Evolutionary conservation across 2,797 vertebrate genomes (phyloP).

Genomic region (Acropternis orthonyx): DNA sequence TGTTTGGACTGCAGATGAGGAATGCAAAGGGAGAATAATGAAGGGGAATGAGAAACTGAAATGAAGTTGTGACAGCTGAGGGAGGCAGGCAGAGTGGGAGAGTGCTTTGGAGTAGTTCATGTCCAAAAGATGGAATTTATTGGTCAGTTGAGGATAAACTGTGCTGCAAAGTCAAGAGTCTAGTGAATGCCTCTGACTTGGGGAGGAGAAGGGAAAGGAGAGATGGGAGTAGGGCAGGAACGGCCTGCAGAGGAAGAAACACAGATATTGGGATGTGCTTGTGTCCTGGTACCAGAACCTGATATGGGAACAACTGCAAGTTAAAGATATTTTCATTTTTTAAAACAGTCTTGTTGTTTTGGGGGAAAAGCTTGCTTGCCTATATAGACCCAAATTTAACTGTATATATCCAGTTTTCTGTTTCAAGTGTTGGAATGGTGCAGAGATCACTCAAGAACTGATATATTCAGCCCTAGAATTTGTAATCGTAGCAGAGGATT

Average conservation of each 20-base stretch:
- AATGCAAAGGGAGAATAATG: neutral
- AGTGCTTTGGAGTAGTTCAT: neutral
- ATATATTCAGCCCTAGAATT: neutral
- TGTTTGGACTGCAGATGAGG: neutral
- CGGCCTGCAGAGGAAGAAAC: neutral
- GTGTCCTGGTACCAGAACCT: neutral
- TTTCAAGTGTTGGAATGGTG: neutral
- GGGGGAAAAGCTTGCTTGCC: neutral
- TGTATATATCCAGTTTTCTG: neutral
- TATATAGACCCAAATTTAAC: neutral
- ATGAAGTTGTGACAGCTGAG: neutral
- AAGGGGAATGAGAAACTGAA: neutral
- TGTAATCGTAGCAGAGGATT: neutral
- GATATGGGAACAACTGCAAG: neutral
- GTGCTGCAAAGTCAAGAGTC: neutral
- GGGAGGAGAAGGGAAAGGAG: neutral
- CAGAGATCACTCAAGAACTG: neutral
- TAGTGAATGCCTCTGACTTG: neutral
- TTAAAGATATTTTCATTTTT: neutral
- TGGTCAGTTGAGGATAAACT: neutral
- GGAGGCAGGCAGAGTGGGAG: neutral
- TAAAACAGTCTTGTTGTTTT: neutral
- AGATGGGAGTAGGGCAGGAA: neutral
- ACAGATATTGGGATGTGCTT: fast-evolving
- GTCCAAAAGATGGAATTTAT: neutral